Percentiles rank a stretch among this genome's conserved stretches.
Conservation (phyloP, 2,797 vertebrate genomes). For the Takifugu rubripes region DNA sequence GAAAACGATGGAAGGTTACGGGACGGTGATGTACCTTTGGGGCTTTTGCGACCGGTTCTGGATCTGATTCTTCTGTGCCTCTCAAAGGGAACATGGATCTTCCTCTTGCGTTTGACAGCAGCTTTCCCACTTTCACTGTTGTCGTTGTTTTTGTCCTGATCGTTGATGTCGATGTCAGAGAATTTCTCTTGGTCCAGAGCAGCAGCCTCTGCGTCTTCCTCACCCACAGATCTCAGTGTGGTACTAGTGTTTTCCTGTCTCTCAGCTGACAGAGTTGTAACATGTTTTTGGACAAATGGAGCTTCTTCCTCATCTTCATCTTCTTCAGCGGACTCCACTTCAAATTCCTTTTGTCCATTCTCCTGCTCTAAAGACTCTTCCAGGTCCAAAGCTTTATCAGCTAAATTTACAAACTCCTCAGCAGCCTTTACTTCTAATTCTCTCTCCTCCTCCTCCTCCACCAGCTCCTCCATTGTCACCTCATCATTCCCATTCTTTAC, state of each 20-base stretch:
- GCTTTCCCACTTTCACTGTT: slow-evolving; percentile 56
- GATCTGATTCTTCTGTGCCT: slow-evolving; percentile 21
- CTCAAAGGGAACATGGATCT: slow-evolving; percentile 21
- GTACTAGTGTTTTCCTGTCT: slow-evolving; percentile 8
- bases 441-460: neutral
- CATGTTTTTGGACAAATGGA: slow-evolving; percentile 11
- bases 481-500: neutral
- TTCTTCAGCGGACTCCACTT: slow-evolving; percentile 1
- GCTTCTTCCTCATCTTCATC: slow-evolving; percentile 24
- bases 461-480: neutral
- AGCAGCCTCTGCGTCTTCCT: slow-evolving; percentile 9
- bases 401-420: slow-evolving; percentile 2
- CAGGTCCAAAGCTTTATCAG: neutral
- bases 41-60: slow-evolving; percentile 17
- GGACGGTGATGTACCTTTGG: slow-evolving; percentile 58
- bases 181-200: slow-evolving; percentile 20
- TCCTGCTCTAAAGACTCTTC: slow-evolving; percentile 6
- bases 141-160: slow-evolving; percentile 63
- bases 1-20: slow-evolving; percentile 11
- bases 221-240: slow-evolving; percentile 9
- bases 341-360: slow-evolving; percentile 8
- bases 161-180: slow-evolving; percentile 17
- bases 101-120: slow-evolving; percentile 34
- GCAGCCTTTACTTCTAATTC: slow-evolving; percentile 5
- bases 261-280: slow-evolving; percentile 25